A percentile compares a stretch with the other conserved stretches of the same genome.
phyloP scores from a whole-genome alignment of 30 jellyfish, hydroid and myxozoan genomes.

The Turritopsis dohrnii region DNA sequence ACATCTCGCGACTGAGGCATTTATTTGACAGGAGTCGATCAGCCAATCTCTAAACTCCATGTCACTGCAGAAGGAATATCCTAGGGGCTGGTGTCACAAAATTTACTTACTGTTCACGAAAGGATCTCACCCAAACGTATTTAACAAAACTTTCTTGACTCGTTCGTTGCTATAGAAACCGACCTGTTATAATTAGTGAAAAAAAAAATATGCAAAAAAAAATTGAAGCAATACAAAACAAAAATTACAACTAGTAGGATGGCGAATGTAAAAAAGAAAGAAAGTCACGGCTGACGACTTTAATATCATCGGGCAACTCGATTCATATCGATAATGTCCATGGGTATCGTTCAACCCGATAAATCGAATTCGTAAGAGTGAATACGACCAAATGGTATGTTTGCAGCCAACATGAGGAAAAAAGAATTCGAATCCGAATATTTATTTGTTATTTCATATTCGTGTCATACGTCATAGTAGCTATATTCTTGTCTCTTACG shows the following conservation, averaged over 20 bases:
- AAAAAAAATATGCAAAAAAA: background rate
- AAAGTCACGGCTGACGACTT: background rate
- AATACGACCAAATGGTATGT: background rate
- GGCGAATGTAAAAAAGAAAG: background rate
- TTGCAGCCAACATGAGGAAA: background rate
- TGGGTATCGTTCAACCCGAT: background rate
- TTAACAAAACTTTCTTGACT: background rate
- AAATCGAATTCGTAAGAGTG: background rate
- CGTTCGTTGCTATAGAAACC: background rate
- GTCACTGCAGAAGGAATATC: no score
- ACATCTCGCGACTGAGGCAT: no score
- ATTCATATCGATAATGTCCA: background rate
- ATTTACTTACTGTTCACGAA: no score
- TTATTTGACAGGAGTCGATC: no score
- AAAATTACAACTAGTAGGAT: background rate
- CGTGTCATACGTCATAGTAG: slow-evolving; percentile 48
- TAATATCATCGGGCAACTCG: background rate
- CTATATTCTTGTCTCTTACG: slow-evolving; percentile 70
- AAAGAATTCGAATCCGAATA: background rate
- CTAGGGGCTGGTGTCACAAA: no score
- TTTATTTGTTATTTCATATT: background rate
- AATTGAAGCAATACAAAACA: no score
- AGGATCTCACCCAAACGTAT: no score
- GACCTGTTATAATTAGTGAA: background rate
- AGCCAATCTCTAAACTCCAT: no score